Conservation (phyloP, 2,888 invertebrate genomes). For the Nomada fucata region DNA sequence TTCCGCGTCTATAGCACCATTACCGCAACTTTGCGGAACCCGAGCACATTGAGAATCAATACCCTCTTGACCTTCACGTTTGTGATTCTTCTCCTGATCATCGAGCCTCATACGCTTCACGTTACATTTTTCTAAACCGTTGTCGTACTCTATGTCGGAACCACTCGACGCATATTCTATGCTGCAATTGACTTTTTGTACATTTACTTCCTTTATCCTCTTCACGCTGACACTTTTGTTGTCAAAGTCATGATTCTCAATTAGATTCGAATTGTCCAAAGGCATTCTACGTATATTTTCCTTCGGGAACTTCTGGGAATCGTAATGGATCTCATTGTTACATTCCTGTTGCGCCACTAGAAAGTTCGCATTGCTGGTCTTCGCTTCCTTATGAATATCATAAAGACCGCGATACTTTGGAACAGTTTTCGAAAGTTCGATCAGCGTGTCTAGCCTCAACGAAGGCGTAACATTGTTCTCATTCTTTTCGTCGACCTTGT, state of each 20-base stretch:
- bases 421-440: constrained; percentile 76
- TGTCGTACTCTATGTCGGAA: constrained; percentile 80
- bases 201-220: constrained; percentile 85
- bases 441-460: constrained; percentile 68
- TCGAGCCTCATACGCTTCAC: constrained; percentile 83
- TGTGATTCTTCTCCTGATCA: constrained; percentile 82
- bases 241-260: constrained; percentile 84
- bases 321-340: constrained; percentile 85
- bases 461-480: constrained; percentile 67
- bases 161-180: constrained; percentile 77
- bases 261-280: constrained; percentile 83
- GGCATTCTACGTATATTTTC: constrained; percentile 84
- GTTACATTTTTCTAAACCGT: constrained; percentile 81
- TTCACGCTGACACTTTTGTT: constrained; percentile 83
- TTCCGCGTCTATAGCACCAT: constrained; percentile 78
- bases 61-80: constrained; percentile 73
- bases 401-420: constrained; percentile 81
- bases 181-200: constrained; percentile 77
- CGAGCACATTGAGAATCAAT: constrained; percentile 74
- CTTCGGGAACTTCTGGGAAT: constrained; percentile 86
- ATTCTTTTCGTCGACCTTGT: constrained; percentile 75
- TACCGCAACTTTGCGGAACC: constrained; percentile 74
- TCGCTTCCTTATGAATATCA: constrained; percentile 86
- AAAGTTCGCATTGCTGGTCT: constrained; percentile 87
- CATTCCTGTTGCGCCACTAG: constrained; percentile 82